Evolutionary conservation across 2,113 vertebrate species (phyloP).

Genomic region (Centrocercus urophasianus): DNA sequence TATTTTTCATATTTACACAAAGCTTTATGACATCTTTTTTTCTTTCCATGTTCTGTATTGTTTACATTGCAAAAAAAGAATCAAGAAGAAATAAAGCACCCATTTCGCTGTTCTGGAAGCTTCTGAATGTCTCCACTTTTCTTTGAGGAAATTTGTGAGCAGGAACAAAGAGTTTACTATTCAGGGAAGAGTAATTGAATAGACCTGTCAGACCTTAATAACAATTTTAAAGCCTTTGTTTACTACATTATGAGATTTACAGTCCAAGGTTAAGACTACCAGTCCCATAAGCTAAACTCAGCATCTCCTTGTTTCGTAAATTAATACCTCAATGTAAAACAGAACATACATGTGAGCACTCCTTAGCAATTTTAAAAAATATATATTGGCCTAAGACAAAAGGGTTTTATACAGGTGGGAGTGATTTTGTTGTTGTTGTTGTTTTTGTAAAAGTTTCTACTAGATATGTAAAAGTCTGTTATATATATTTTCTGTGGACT

Average conservation of each 20-base stretch:
- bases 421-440: not conserved
- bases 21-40: not conserved
- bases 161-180: not conserved
- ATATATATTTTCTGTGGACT: not conserved
- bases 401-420: fast-evolving
- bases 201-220: not conserved
- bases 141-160: not conserved
- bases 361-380: not conserved
- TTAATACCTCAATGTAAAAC: not conserved
- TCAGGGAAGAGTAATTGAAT: not conserved
- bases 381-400: fast-evolving
- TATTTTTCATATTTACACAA: not conserved
- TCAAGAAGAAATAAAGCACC: not conserved
- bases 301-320: not conserved
- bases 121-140: not conserved
- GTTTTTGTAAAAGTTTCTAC: not conserved
- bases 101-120: not conserved
- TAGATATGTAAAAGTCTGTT: not conserved
- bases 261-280: not conserved
- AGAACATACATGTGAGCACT: not conserved
- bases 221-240: not conserved
- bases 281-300: not conserved
- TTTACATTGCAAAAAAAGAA: not conserved
- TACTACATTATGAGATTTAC: not conserved
- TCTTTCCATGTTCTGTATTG: not conserved